Evolutionary conservation across 2,888 invertebrate genomes (phyloP).

Genomic region (Xanthia icteritia): DNA sequence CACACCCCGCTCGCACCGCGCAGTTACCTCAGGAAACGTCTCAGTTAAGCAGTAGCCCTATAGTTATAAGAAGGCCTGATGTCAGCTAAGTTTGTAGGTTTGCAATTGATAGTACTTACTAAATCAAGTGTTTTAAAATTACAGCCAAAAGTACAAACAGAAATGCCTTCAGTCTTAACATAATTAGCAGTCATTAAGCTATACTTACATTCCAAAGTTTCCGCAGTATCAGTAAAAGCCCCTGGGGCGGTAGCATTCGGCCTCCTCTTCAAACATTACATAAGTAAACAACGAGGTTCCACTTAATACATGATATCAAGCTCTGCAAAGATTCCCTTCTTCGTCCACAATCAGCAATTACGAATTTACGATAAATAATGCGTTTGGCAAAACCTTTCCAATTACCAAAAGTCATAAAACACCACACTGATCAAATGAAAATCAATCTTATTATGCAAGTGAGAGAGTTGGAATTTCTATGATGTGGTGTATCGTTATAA

Average conservation of each 20-base stretch:
- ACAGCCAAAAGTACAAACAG: background rate
- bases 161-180: background rate
- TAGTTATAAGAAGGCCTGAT: too few species aligned
- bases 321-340: slow-evolving; percentile 77
- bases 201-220: slow-evolving; percentile 33
- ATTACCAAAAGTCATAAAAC: slow-evolving; percentile 59
- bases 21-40: too few species aligned
- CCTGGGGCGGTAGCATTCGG: slow-evolving; percentile 30
- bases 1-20: too few species aligned
- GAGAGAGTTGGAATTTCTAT: slow-evolving; percentile 59
- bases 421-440: slow-evolving; percentile 33
- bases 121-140: too few species aligned
- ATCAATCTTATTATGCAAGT: slow-evolving; percentile 16
- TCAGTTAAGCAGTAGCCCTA: too few species aligned
- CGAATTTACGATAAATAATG: slow-evolving; percentile 87
- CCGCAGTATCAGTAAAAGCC: slow-evolving; percentile 47
- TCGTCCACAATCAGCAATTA: slow-evolving; percentile 82
- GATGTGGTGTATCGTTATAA: slow-evolving; percentile 33
- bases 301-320: slow-evolving; percentile 81
- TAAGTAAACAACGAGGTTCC: slow-evolving; percentile 69
- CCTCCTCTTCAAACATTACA: slow-evolving; percentile 51
- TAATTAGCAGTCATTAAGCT: slow-evolving; percentile 36
- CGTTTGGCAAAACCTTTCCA: slow-evolving; percentile 73
- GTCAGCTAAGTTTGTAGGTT: too few species aligned
- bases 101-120: too few species aligned